Base-by-base conservation (phyloP, 2,888 invertebrate species). In the Stegana nigrithorax region DNA sequence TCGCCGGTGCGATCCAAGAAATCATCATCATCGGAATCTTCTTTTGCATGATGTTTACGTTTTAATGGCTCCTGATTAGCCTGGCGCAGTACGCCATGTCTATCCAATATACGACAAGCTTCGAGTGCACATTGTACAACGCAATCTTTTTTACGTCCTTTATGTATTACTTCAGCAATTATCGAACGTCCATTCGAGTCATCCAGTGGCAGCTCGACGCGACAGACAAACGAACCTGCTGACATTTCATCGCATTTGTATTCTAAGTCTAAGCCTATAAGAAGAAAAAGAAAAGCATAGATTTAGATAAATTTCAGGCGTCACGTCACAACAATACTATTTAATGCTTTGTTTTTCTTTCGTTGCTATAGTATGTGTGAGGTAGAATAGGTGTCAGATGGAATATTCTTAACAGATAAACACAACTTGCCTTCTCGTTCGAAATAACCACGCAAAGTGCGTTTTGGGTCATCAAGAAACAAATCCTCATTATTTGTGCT, bases 341-440 rank as follows among this genome's bases (percentile, higher is more conserved):
- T n/a, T n/a, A n/a, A n/a, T n/a, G n/a, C n/a, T n/a, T n/a, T n/a
- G n/a, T n/a, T n/a, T n/a, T n/a, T n/a, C n/a, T n/a, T n/a, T n/a
- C n/a, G n/a, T n/a, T n/a, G n/a, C n/a, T n/a, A n/a, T n/a, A n/a
- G n/a, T n/a, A n/a, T n/a, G n/a, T n/a, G n/a, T n/a, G n/a, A n/a
- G n/a, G n/a, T n/a, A n/a, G n/a, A n/a, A n/a, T n/a, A n/a, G n/a
- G n/a, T n/a, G n/a, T n/a, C n/a, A n/a, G n/a, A n/a, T n/a, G n/a
- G n/a, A n/a, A n/a, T n/a, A n/a, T n/a, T n/a, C n/a, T n/a, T n/a
- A n/a, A n/a, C n/a, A n/a, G n/a, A n/a, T n/a, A n/a, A n/a, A n/a
- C n/a, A n/a, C n/a, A n/a, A n/a, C n/a, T n/a, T n/a, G n/a, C n/a
- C 90, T 86, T 98, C 98, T 60, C 98, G 88, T 83, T 98, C 98